Percentiles rank a stretch among this genome's conserved stretches.
These are phyloP conservation scores for Auanema sp. DNA, from an alignment of 2,888 invertebrate species.

Conservation along the genomic window DNA sequence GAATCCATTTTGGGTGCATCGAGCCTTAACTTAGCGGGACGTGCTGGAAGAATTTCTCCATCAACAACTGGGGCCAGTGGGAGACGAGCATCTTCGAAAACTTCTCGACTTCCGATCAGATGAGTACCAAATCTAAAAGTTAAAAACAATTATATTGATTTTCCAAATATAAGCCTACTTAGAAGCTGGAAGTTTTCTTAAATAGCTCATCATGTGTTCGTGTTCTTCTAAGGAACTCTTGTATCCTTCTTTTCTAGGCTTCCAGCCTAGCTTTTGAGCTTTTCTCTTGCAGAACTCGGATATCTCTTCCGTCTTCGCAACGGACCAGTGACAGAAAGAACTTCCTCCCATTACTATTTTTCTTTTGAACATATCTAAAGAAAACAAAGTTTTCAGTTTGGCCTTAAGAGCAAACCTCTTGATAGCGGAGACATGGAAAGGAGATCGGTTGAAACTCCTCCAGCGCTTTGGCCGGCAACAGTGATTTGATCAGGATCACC, in stretches of 20 bases:
- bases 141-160: slow-evolving; percentile 5
- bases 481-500: slow-evolving; percentile 55
- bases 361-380: slow-evolving; percentile 51
- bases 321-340: slow-evolving; percentile 54
- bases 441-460: slow-evolving; percentile 54
- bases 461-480: slow-evolving; percentile 55
- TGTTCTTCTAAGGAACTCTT: slow-evolving; percentile 46
- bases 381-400: neutral
- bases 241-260: slow-evolving; percentile 29
- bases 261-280: slow-evolving; percentile 54
- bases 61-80: slow-evolving; percentile 59
- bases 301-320: slow-evolving; percentile 34
- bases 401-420: slow-evolving; percentile 23
- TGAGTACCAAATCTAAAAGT: slow-evolving; percentile 43
- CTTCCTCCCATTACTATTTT: slow-evolving; percentile 57
- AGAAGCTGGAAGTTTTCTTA: slow-evolving; percentile 45
- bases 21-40: slow-evolving; percentile 34
- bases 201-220: slow-evolving; percentile 44
- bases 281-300: slow-evolving; percentile 50
- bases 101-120: slow-evolving; percentile 46
- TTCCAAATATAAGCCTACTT: slow-evolving; percentile 33
- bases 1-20: slow-evolving; percentile 43
- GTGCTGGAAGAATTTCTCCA: slow-evolving; percentile 54
- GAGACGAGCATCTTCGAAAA: slow-evolving; percentile 49
- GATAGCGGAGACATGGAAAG: slow-evolving; percentile 52